A percentile compares a stretch with the other conserved stretches of the same genome.
phyloP scores from a whole-genome alignment of 2,888 invertebrate species.

The Hypsopygia costalis region DNA sequence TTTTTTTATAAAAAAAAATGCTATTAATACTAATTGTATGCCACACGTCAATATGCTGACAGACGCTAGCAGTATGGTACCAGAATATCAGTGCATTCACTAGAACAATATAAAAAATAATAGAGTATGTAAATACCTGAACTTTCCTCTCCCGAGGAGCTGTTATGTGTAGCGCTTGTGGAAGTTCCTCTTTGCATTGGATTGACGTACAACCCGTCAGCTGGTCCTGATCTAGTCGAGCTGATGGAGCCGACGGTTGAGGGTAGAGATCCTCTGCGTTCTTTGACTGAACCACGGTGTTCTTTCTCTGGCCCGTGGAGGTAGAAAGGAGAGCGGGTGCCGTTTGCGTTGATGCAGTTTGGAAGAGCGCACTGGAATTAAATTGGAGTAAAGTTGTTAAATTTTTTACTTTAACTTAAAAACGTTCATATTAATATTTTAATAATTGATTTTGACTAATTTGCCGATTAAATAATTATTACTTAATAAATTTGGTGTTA shows the following conservation, averaged over 20 bases:
- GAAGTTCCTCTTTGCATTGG: conserved; percentile 83
- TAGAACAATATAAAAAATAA: no score
- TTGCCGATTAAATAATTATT: no score
- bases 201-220: conserved; percentile 91
- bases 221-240: conserved; percentile 74
- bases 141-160: conserved; percentile 68
- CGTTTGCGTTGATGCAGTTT: conserved; percentile 73
- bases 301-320: conserved; percentile 85
- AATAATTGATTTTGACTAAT: no score
- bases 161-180: conserved; percentile 50
- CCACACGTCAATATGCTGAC: no score
- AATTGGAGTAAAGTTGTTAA: no score
- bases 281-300: conserved; percentile 45
- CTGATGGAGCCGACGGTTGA: conserved; percentile 63
- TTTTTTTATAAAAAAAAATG: no score
- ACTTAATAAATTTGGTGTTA: no score
- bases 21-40: no score
- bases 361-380: conserved; percentile 76
- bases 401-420: no score
- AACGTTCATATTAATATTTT: no score
- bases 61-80: no score
- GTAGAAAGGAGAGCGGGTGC: conserved; percentile 84
- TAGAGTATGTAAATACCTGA: conserved; percentile 56
- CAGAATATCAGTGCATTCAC: no score
- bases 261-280: conserved; percentile 60